Base-by-base conservation (phyloP, 2,797 vertebrate genomes). In the Acanthurus lineatus region DNA sequence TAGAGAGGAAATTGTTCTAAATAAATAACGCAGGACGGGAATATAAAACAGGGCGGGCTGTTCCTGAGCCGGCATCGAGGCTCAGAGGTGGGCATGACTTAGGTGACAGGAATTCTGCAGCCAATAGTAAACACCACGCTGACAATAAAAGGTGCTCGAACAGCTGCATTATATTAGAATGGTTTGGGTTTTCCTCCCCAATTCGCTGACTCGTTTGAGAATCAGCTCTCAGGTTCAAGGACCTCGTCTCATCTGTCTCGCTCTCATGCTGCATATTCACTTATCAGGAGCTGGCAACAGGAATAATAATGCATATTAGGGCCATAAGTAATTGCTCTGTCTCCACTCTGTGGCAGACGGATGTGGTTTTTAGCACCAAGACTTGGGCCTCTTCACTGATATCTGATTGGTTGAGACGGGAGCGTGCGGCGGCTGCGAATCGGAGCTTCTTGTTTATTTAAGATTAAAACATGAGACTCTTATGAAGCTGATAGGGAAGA, bases 1-100 rank as follows among this genome's bases (percentile, higher is more conserved):
- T 96, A 96, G 96, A 96, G 95, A 93, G 96, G 96, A 97, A 97
- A 98, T 96, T 96, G 97, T 93, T 94, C 84, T 87, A 94, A 96
- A 99, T 99, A 98, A 99, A 99, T 98, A 98, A 98, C 94, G 75
- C 83, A 0, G 75, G 96, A 96, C 94, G 95, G 96, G 96, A 94
- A 95, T 93, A 96, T 97, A 97, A 99, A 98, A 94, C 94, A 92
- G 94, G 92, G 91, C 89, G 94, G 91, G 94, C 93, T 95, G 96
- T 96, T 96, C 95, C 94, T 94, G 92, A 91, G 93, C 93, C 82
- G 92, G 91, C 92, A 93, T 91, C 86, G 88, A 86, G 86, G 92
- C 95, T 93, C 91, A 82, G 93, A 95, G 97, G 97, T 98, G 96
- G 97, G 96, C 96, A 95, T 94, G 95, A 95, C 95, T 95, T 92